Conservation (phyloP, 2,113 vertebrate genomes). For the Lagopus leucura region DNA sequence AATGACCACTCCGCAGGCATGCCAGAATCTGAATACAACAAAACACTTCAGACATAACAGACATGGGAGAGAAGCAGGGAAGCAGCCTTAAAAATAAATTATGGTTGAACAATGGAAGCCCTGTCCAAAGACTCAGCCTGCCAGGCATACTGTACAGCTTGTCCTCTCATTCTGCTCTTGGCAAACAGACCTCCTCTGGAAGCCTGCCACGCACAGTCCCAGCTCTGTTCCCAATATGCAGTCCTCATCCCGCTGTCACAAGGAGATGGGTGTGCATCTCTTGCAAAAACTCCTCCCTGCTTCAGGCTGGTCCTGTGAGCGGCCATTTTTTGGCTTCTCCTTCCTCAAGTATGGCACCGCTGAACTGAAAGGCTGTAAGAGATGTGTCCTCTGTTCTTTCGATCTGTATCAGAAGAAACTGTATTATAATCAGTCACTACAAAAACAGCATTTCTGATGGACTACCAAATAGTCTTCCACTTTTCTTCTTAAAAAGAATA, state of each 20-base stretch:
- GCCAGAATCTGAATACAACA: neutral
- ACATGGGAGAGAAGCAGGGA: neutral
- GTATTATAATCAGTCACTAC: fast-evolving
- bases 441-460: neutral
- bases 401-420: neutral
- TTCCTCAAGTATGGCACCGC: fast-evolving
- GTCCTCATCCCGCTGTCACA: neutral
- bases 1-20: neutral
- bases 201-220: fast-evolving
- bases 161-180: neutral
- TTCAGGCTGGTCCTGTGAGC: neutral
- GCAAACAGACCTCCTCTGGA: neutral
- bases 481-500: neutral
- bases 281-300: neutral
- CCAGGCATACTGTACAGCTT: neutral
- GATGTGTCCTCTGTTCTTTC: neutral
- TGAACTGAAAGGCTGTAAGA: neutral
- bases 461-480: neutral
- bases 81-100: neutral
- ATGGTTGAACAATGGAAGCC: neutral
- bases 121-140: neutral
- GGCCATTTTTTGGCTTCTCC: neutral
- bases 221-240: neutral
- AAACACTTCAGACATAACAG: neutral
- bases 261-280: neutral